Evolutionary conservation across 2,113 vertebrate genomes (phyloP).

Genomic region (Cacatua alba): DNA sequence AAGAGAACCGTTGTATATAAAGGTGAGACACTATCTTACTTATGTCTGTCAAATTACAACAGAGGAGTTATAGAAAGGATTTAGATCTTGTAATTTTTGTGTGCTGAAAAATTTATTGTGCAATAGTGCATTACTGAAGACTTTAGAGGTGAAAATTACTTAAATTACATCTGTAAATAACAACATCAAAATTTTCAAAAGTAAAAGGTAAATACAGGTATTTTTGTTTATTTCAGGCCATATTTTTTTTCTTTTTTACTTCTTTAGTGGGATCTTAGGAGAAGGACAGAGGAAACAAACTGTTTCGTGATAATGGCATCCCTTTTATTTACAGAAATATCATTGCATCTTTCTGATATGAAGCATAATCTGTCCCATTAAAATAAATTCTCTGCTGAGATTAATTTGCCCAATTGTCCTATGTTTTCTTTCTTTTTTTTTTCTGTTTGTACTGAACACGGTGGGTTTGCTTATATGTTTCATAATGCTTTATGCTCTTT

Average conservation of each 20-base stretch:
- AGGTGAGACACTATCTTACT: conserved; percentile 76
- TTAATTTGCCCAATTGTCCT: neutral
- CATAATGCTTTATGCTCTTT: neutral
- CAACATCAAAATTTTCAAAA: neutral
- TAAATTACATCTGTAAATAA: neutral
- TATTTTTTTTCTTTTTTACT: neutral
- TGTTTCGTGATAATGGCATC: neutral
- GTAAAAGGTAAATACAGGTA: neutral
- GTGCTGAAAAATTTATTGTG: neutral
- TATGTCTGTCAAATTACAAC: neutral
- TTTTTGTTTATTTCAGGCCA: neutral
- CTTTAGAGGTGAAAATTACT: neutral
- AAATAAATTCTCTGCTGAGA: neutral
- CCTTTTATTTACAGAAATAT: neutral
- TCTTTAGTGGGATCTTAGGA: neutral
- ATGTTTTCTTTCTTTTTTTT: neutral
- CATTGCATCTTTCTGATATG: neutral
- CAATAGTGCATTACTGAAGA: neutral
- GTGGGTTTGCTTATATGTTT: neutral
- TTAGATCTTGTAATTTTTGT: neutral
- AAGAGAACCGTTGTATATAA: conserved; percentile 89
- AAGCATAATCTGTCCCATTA: neutral
- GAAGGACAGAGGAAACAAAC: neutral
- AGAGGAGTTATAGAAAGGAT: neutral
- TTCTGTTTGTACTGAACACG: neutral